Conservation (phyloP, 2,888 invertebrate species). For the Dynastes hyllus region DNA sequence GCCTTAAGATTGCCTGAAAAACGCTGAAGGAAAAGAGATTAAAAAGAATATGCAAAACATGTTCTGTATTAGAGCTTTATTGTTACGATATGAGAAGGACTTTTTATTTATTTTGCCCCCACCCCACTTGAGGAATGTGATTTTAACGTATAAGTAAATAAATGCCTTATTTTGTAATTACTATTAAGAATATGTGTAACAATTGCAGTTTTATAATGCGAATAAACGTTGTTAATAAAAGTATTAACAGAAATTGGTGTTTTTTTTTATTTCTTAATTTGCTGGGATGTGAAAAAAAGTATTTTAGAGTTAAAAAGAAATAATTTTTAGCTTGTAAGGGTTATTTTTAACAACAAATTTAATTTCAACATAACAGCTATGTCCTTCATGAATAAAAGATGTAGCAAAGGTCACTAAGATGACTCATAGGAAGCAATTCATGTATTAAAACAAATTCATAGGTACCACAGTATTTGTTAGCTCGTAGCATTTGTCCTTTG, state of each 20-base stretch:
- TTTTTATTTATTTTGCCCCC: slow-evolving; percentile 40
- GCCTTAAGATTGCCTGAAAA: slow-evolving; percentile 76
- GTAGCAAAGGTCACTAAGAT: too few species aligned
- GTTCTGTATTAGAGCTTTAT: slow-evolving; percentile 7
- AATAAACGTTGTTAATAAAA: slow-evolving; percentile 32
- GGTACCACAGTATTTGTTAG: too few species aligned
- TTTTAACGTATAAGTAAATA: slow-evolving; percentile 50
- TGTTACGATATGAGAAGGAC: slow-evolving; percentile 2
- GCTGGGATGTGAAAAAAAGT: background rate
- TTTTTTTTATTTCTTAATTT: background rate
- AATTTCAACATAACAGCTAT: too few species aligned
- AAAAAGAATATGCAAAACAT: background rate
- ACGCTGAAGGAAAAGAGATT: slow-evolving; percentile 18
- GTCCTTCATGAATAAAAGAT: too few species aligned
- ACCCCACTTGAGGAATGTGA: slow-evolving; percentile 40
- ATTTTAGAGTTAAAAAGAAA: too few species aligned
- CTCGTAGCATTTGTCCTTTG: too few species aligned
- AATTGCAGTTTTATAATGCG: slow-evolving; percentile 31
- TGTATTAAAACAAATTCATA: too few species aligned
- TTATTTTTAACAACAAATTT: too few species aligned
- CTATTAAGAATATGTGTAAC: background rate
- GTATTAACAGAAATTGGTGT: slow-evolving; percentile 11
- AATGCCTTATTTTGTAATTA: slow-evolving; percentile 36
- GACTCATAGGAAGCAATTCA: too few species aligned
- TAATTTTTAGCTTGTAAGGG: too few species aligned